Conservation (phyloP, 2,797 vertebrate genomes). For the Loris lydekkerianus region DNA sequence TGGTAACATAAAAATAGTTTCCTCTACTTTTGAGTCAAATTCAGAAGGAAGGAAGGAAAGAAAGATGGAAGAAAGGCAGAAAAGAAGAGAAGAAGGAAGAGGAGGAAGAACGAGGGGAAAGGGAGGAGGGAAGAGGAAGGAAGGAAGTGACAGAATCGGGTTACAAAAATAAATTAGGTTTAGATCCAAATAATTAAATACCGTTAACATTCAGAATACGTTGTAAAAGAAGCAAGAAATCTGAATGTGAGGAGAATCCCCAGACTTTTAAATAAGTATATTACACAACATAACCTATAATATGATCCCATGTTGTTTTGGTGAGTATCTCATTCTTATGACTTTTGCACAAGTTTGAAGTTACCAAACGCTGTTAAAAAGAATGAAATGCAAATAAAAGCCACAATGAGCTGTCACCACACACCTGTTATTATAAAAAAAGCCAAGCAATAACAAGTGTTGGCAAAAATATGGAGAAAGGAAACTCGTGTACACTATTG, state of each 20-base stretch:
- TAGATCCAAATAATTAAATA: neutral
- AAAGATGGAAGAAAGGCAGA: no score
- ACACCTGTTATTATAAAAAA: neutral
- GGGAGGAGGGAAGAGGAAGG: neutral
- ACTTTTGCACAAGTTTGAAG: neutral
- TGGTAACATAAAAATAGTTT: neutral
- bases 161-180: conserved; percentile 29
- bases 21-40: neutral
- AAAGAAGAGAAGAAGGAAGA: neutral
- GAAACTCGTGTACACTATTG: neutral
- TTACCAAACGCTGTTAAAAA: neutral
- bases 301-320: neutral
- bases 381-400: neutral
- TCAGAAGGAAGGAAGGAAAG: neutral
- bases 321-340: neutral
- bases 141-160: neutral
- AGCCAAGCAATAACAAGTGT: neutral
- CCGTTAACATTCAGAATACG: neutral
- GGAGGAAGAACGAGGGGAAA: neutral
- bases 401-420: neutral
- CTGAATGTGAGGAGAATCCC: neutral
- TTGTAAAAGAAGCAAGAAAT: neutral
- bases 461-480: neutral
- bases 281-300: neutral
- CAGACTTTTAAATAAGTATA: neutral